Base-by-base conservation (phyloP, 2,113 vertebrate genomes). In the Pantherophis guttatus region DNA sequence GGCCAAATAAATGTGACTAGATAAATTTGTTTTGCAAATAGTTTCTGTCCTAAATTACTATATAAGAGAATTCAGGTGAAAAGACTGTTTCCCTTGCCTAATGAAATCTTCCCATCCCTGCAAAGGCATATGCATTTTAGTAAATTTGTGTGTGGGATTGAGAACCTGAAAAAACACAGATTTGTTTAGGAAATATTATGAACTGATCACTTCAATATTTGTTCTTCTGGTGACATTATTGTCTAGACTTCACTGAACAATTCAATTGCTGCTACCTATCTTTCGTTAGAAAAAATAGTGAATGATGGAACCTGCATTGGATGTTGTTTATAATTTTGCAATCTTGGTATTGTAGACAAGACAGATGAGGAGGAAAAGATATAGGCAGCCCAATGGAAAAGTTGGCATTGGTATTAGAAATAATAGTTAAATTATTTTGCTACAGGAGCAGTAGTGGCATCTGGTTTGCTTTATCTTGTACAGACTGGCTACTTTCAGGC, bases 311-410 rank as follows among this genome's bases (percentile, higher is more conserved):
- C 94, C 96, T 93, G 93, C 93, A 94, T 91, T 94, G 88, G 90
- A 96, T 93, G 92, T 92, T 96, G 95, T 94, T 92, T 86, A 94
- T 85, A 91, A 92, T 81, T 93, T 93, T 92, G 94, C 94, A 92
- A 93, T 89, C 94, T 95, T 94, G 95, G 58, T 90, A 54, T 94
- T 33, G 93, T 95, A 97, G 96, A 97, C 96, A 96, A 97, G 97
- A 96, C 94, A 93, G 96, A 96, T 96, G 96, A 95, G 96, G 94
- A 97, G 94, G 94, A 91, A 95, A 96, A 97, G 96, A 97, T 96
- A 93, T 96, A 96, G 95, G 94, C 86, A 92, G 58, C 62, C 95
- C 90, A 96, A 94, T 96, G 94, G 95, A 96, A 96, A 97, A 96
- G 94, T 89, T 97, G 94, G 95, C 96, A 95, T 94, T 95, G 94